A percentile compares a stretch with the other conserved stretches of the same genome.
phyloP scores from a whole-genome alignment of 2,113 vertebrate genomes.

The Oncorhynchus masou region DNA sequence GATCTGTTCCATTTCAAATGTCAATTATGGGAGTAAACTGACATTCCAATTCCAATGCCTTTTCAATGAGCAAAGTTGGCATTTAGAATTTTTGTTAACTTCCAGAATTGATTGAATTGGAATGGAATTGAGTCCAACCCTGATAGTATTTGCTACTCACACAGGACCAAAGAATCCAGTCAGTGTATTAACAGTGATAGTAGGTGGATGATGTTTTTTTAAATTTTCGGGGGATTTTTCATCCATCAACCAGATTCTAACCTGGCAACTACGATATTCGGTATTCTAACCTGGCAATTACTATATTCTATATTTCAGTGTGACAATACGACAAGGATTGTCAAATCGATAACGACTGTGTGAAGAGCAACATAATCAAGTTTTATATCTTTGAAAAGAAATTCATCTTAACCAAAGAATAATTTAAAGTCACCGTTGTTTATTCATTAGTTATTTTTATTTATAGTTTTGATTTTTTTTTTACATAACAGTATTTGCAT shows the following conservation, averaged over 20 bases:
- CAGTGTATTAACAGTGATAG: conserved; percentile 40
- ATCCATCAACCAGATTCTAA: not conserved
- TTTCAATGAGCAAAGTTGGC: too few species aligned
- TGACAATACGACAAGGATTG: conserved; percentile 57
- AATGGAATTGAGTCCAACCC: too few species aligned
- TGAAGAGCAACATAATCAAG: conserved; percentile 78
- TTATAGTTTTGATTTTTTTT: conserved; percentile 51
- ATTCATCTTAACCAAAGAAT: conserved; percentile 91
- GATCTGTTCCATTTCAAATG: too few species aligned
- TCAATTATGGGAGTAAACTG: too few species aligned
- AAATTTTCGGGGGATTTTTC: not conserved
- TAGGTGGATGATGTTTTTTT: conserved; percentile 36
- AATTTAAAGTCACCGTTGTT: conserved; percentile 78
- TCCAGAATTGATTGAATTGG: too few species aligned
- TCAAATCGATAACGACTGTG: conserved; percentile 61
- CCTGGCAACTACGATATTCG: not conserved
- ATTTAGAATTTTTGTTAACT: too few species aligned
- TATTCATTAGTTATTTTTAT: conserved; percentile 68
- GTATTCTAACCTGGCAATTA: too few species aligned
- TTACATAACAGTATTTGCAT: conserved; percentile 52
- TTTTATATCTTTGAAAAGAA: conserved; percentile 74
- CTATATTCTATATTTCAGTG: conserved; percentile 53
- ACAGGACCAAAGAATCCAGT: conserved; percentile 50
- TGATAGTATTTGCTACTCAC: conserved; percentile 31
- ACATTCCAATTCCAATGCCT: too few species aligned